These are phyloP conservation scores for Encarsia formosa DNA, from an alignment of 2,888 invertebrate species.

Conservation along the genomic window DNA sequence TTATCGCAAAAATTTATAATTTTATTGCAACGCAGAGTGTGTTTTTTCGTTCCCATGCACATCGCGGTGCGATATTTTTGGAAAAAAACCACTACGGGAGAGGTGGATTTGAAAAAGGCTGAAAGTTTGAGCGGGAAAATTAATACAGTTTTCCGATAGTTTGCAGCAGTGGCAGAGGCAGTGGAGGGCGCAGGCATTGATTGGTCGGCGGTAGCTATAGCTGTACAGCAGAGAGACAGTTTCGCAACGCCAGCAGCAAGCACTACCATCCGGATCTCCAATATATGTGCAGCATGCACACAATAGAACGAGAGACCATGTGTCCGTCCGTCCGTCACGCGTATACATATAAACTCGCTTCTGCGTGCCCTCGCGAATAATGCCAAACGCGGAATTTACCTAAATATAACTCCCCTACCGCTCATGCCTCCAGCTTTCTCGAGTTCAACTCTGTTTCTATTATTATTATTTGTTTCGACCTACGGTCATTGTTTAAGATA, in stretches of 20 bases:
- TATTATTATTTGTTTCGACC: background rate
- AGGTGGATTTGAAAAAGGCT: too few relatives aligned
- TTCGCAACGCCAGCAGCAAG: too few relatives aligned
- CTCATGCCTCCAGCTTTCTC: background rate
- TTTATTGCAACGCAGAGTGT: too few relatives aligned
- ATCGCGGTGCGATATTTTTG: too few relatives aligned
- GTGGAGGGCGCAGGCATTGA: background rate
- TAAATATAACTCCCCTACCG: slow-evolving; percentile 37
- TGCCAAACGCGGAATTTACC: slow-evolving; percentile 39
- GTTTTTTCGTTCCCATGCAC: too few relatives aligned
- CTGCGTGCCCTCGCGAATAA: slow-evolving; percentile 30
- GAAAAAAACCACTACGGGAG: too few relatives aligned
- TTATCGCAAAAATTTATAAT: too few relatives aligned
- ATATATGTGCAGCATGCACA: too few relatives aligned
- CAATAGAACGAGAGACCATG: slow-evolving; percentile 29
- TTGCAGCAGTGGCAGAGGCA: background rate
- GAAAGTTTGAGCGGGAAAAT: too few relatives aligned
- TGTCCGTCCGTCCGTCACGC: slow-evolving; percentile 35
- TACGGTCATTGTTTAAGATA: too few relatives aligned
- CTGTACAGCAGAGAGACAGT: background rate
- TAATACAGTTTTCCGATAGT: slow-evolving; percentile 11
- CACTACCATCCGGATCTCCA: background rate
- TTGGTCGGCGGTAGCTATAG: background rate
- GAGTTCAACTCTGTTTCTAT: background rate
- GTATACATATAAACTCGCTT: slow-evolving; percentile 27